Evolutionary conservation across 2,888 invertebrate species (phyloP), one percentile per base, ranked within the genome.

Genomic region (Hedya salicella): DNA sequence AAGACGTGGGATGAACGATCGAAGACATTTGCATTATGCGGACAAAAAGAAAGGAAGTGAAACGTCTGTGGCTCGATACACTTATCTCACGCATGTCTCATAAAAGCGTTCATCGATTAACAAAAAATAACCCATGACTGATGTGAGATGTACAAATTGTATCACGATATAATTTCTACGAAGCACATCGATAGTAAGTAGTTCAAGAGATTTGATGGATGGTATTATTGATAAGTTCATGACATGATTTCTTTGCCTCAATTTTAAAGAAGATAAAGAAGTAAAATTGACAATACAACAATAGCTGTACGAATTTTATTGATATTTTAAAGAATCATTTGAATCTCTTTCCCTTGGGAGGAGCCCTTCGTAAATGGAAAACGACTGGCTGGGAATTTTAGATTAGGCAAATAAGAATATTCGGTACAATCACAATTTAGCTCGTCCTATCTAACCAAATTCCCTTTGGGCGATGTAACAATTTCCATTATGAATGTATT

Each of bases 51-150:
- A 67, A 68, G 78, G 75, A 77, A 73, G 68, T 75, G 74, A 75
- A 75, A 71, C 71, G 69, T 75, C 71, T 63, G 67, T 57, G 65
- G 61, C 60, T 50, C 59, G 61, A 70, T 64, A 59, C 61, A 54
- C 75, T 81, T 78, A 71, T 77, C 78, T 81, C 76, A 78, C 70
- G 75, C 73, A 79, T 83, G 82, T 82, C 71, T 79, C 80, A 78
- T 73, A 74, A 73, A 80, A 78, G 81, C 73, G 78, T 79, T 79
- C 78, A 79, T 78, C 72, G 76, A 73, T 75, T 77, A 72, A 76
- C 75, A 75, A 76, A 77, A 78, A 79, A 80, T 83, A 81, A 83
- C 76, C 65, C 74, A 70, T 73, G 74, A 78, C 74, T 73, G 75
- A 75, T 76, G 75, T 74, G 72, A 73, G 71, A 77, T 77, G 77